Evolutionary conservation across 2,888 invertebrate genomes (phyloP).

Genomic region (Aphidoletes aphidimyza): DNA sequence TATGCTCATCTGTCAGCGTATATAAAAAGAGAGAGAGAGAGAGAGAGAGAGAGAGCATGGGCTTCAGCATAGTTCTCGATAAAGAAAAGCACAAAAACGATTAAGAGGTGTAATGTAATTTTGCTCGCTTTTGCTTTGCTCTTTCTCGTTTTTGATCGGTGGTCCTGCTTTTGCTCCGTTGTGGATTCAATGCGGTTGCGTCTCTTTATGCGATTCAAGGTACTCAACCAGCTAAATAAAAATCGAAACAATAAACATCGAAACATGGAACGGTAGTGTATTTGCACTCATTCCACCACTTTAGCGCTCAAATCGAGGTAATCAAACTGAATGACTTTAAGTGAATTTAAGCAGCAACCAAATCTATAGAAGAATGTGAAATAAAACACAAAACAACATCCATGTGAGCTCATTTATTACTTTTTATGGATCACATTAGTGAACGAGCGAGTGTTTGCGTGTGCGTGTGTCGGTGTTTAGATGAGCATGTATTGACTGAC

Average conservation of each 20-base stretch:
- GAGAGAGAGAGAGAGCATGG: background rate
- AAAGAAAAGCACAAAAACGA: constrained; percentile 45
- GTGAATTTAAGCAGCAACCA: constrained; percentile 49
- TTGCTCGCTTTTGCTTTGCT: background rate
- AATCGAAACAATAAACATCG: constrained; percentile 51
- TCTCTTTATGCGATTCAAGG: background rate
- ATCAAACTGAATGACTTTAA: constrained; percentile 51
- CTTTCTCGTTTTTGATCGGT: background rate
- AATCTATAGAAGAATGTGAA: constrained; percentile 9
- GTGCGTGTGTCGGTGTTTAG: background rate
- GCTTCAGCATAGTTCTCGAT: background rate
- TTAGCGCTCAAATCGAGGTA: constrained; percentile 22
- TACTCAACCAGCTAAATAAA: constrained; percentile 19
- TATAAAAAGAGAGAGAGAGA: background rate
- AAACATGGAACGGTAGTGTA: constrained; percentile 25
- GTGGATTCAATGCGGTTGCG: background rate
- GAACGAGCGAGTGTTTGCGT: too few relatives aligned
- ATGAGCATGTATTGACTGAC: background rate
- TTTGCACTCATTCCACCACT: background rate
- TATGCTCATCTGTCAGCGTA: background rate
- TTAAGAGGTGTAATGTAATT: constrained; percentile 51
- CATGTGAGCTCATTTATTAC: background rate
- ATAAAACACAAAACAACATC: constrained; percentile 11
- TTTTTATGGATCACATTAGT: constrained; percentile 26
- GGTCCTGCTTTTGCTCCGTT: too few relatives aligned